Percentiles rank a stretch among this genome's conserved stretches.
These are phyloP conservation scores for Drosophila oshimai DNA, from an alignment of 1,140 invertebrate species.

Conservation along the genomic window DNA sequence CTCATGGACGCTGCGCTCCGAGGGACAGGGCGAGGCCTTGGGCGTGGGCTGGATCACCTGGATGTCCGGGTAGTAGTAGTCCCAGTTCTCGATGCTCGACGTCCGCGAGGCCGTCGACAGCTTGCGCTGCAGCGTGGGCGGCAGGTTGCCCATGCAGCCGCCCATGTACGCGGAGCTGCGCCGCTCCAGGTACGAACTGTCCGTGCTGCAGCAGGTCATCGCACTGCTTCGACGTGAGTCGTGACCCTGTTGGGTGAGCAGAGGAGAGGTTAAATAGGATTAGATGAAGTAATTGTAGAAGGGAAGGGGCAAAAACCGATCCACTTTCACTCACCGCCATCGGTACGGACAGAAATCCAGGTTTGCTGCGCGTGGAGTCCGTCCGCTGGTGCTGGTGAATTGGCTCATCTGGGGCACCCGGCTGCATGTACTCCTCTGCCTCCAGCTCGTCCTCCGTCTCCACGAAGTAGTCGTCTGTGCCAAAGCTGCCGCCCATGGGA, in stretches of 20 bases:
- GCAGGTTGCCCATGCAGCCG: constrained; percentile 85
- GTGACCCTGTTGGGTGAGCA: constrained; percentile 46
- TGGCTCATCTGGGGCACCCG: constrained; percentile 23
- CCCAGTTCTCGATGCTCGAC: constrained; percentile 84
- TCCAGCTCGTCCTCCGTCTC: constrained; percentile 83
- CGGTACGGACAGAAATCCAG: constrained; percentile 83
- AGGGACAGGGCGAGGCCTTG: constrained; percentile 90
- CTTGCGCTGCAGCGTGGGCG: constrained; percentile 82
- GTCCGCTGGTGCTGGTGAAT: constrained; percentile 52
- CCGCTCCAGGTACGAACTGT: constrained; percentile 90
- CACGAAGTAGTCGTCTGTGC: constrained; percentile 83
- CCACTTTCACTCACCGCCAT: constrained; percentile 49
- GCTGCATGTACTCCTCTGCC: constrained; percentile 67
- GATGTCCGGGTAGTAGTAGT: constrained; percentile 89
- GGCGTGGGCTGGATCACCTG: constrained; percentile 91
- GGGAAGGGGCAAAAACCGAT: neutral
- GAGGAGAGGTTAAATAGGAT: neutral
- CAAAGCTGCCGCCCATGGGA: constrained; percentile 84
- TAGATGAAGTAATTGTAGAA: neutral
- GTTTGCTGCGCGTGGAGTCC: constrained; percentile 81
- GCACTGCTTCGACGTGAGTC: constrained; percentile 88
- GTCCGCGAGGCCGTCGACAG: constrained; percentile 77
- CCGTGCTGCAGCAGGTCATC: constrained; percentile 91
- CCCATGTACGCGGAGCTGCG: constrained; percentile 89
- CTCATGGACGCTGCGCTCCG: constrained; percentile 84